phyloP scores from a whole-genome alignment of 2,113 vertebrate species.

The Phoenicopterus ruber region DNA sequence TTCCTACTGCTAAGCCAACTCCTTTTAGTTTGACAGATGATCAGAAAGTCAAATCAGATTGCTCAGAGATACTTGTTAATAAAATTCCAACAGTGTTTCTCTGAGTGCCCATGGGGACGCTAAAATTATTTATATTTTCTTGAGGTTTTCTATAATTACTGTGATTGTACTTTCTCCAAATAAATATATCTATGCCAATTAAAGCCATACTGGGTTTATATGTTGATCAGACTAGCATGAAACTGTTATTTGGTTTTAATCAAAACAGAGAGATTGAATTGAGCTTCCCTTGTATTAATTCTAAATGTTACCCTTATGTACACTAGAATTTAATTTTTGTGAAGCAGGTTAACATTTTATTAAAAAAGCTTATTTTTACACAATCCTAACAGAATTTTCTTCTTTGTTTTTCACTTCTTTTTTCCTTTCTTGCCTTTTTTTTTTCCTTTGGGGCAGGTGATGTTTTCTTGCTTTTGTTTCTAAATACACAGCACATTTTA shows the following conservation, averaged over 20 bases:
- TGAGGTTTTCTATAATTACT: conserved; percentile 65
- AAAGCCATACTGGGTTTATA: conserved; percentile 51
- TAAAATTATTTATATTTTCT: conserved; percentile 70
- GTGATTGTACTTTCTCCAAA: conserved; percentile 57
- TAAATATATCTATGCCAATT: conserved; percentile 53
- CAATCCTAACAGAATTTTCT: neutral
- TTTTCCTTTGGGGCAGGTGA: neutral
- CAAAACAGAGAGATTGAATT: conserved; percentile 61
- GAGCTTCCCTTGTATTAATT: conserved; percentile 46
- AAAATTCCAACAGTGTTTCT: conserved; percentile 66
- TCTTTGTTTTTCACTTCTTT: neutral
- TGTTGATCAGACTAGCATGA: conserved; percentile 59
- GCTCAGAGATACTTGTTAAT: conserved; percentile 69
- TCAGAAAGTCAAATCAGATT: conserved; percentile 75
- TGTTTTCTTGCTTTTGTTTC: neutral
- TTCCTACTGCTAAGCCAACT: conserved; percentile 52
- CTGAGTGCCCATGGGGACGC: conserved; percentile 32
- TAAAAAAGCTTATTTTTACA: neutral
- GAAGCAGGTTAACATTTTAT: conserved; percentile 35
- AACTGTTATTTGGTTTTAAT: conserved; percentile 57
- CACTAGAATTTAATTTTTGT: conserved; percentile 37
- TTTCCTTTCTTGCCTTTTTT: neutral
- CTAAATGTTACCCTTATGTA: conserved; percentile 22
- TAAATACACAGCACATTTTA: neutral
- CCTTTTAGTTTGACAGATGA: conserved; percentile 71